Evolutionary conservation across 2,888 invertebrate genomes (phyloP).

Genomic region (Lycocerus yunnanus): DNA sequence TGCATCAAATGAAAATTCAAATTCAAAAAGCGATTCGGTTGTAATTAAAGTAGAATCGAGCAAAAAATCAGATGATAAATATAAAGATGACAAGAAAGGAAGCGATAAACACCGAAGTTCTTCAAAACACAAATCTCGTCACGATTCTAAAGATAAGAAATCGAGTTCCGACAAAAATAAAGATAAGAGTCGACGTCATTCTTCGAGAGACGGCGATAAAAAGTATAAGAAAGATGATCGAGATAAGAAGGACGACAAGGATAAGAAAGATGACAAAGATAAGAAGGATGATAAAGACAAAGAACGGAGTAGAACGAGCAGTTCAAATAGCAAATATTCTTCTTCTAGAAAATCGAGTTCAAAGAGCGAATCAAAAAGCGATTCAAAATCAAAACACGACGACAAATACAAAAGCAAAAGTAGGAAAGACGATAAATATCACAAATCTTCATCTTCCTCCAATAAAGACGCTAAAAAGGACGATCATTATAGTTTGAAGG

Average conservation of each 20-base stretch:
- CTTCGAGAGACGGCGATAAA: neutral
- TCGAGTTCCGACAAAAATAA: constrained; percentile 33
- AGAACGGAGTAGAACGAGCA: constrained; percentile 8
- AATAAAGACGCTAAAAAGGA: constrained; percentile 57
- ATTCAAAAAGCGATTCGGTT: neutral
- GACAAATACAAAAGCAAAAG: constrained; percentile 20
- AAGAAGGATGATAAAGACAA: constrained; percentile 32
- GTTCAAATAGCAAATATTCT: neutral
- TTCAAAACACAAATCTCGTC: constrained; percentile 44
- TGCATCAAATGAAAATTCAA: constrained; percentile 50
- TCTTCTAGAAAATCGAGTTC: constrained; percentile 33
- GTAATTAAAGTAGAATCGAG: constrained; percentile 1
- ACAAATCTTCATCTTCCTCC: constrained; percentile 16
- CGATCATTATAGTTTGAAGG: constrained; percentile 72
- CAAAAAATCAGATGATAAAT: constrained; percentile 33
- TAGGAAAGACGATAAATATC: constrained; percentile 43
- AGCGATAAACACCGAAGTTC: constrained; percentile 55
- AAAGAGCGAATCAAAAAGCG: constrained; percentile 28
- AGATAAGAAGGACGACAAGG: constrained; percentile 32
- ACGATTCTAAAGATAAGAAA: constrained; percentile 39
- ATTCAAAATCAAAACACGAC: constrained; percentile 20
- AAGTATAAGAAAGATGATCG: constrained; percentile 21
- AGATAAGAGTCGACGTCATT: constrained; percentile 13
- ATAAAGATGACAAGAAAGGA: constrained; percentile 23
- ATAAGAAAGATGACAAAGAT: constrained; percentile 40